Conservation (phyloP, 2,113 vertebrate species). For the Xenopus borealis region DNA sequence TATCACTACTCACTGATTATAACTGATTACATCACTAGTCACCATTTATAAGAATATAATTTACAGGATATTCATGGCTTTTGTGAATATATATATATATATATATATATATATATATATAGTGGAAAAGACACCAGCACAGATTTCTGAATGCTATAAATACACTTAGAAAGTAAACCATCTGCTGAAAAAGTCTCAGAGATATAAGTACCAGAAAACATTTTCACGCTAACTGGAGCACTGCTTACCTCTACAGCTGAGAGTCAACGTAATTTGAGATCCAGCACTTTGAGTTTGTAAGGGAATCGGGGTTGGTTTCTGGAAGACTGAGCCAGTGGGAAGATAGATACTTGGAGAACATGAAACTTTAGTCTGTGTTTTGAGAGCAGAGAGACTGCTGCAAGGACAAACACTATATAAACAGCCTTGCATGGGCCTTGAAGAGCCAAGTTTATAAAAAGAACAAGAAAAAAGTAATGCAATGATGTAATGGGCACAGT, state of each 20-base stretch:
- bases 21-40: too few relatives aligned
- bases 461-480: background rate
- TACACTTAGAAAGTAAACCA: constrained; percentile 7
- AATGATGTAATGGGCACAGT: too few relatives aligned
- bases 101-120: too few relatives aligned
- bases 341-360: background rate
- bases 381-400: background rate
- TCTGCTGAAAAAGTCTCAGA: constrained; percentile 1
- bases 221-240: constrained; percentile 8
- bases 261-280: constrained; percentile 30
- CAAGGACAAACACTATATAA: too few relatives aligned
- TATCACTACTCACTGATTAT: too few relatives aligned
- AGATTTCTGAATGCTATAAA: constrained; percentile 21
- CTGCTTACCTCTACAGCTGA: background rate
- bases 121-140: too few relatives aligned
- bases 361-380: constrained; percentile 3
- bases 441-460: background rate
- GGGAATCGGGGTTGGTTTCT: background rate
- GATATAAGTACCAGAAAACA: background rate
- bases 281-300: background rate
- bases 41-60: too few relatives aligned
- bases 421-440: too few relatives aligned
- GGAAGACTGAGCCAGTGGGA: background rate
- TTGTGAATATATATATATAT: too few relatives aligned
- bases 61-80: too few relatives aligned